Percentiles rank a stretch among this genome's conserved stretches.
Evolutionary conservation across 2,888 invertebrate species (phyloP).

Genomic region (Tachina grossa): DNA sequence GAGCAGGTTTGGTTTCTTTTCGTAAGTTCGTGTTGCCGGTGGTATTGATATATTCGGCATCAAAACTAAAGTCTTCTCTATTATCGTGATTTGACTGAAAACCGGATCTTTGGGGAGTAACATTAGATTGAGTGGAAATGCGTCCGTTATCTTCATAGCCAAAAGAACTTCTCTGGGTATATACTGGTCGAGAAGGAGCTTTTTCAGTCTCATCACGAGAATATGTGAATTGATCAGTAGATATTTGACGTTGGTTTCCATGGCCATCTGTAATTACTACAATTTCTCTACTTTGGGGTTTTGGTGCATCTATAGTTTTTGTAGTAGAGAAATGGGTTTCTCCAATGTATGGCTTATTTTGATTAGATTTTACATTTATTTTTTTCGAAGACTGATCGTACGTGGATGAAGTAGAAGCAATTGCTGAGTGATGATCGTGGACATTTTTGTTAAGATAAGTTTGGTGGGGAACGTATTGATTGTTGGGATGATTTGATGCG

Average conservation of each 20-base stretch:
- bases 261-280: slow-evolving; percentile 75
- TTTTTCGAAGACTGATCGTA: slow-evolving; percentile 76
- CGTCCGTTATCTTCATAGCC: slow-evolving; percentile 33
- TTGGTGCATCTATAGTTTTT: slow-evolving; percentile 65
- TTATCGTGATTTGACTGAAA: slow-evolving; percentile 40
- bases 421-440: slow-evolving; percentile 51
- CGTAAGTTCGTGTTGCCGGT: slow-evolving; percentile 74
- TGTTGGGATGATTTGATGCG: slow-evolving; percentile 59
- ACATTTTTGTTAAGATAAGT: slow-evolving; percentile 49
- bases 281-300: slow-evolving; percentile 69
- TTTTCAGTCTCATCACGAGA: slow-evolving; percentile 75
- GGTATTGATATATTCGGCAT: slow-evolving; percentile 77
- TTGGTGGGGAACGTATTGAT: slow-evolving; percentile 63
- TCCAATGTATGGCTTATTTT: slow-evolving; percentile 68
- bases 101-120: slow-evolving; percentile 44
- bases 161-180: slow-evolving; percentile 41
- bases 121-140: slow-evolving; percentile 53
- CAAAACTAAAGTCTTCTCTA: slow-evolving; percentile 63
- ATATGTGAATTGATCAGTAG: slow-evolving; percentile 76
- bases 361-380: slow-evolving; percentile 75
- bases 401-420: slow-evolving; percentile 75
- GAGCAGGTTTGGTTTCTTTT: slow-evolving; percentile 77
- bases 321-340: slow-evolving; percentile 60
- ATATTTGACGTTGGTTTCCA: slow-evolving; percentile 76
- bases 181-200: slow-evolving; percentile 35